phyloP scores from a whole-genome alignment of 1,140 invertebrate species.

The Drosophila nebulosa region DNA sequence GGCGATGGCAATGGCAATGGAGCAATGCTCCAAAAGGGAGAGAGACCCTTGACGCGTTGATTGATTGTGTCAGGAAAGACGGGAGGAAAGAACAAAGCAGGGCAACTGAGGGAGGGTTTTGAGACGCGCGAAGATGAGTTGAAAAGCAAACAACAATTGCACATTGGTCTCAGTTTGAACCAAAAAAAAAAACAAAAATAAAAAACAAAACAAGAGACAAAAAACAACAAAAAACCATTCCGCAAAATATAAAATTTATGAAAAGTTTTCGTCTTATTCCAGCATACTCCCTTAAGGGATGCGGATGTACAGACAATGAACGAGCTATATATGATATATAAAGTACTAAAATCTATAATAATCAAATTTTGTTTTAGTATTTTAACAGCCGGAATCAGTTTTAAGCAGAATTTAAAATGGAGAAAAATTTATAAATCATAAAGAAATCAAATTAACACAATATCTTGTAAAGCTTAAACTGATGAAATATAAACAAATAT shows the following conservation, averaged over 20 bases:
- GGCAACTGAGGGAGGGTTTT: neutral
- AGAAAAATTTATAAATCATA: too few relatives aligned
- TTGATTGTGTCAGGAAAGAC: constrained; percentile 58
- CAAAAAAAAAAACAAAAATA: neutral
- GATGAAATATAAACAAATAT: too few relatives aligned
- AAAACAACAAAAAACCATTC: neutral
- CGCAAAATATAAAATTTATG: neutral
- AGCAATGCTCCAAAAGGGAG: constrained; percentile 7
- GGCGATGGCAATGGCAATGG: too few relatives aligned
- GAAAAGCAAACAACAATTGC: constrained; percentile 29
- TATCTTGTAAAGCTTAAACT: too few relatives aligned
- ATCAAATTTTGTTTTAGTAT: too few relatives aligned
- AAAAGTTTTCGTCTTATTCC: neutral
- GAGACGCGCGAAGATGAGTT: neutral
- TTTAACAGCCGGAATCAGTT: too few relatives aligned
- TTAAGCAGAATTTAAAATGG: too few relatives aligned
- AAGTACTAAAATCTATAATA: too few relatives aligned
- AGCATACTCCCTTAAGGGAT: neutral
- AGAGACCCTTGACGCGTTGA: constrained; percentile 65
- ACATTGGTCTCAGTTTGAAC: constrained; percentile 20
- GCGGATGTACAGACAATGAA: neutral
- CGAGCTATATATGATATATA: neutral
- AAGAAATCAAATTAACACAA: too few relatives aligned
- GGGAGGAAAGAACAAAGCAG: neutral
- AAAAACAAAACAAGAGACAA: neutral